Evolutionary conservation across 2,888 invertebrate species (phyloP).

Genomic region (Perizoma affinitatum): DNA sequence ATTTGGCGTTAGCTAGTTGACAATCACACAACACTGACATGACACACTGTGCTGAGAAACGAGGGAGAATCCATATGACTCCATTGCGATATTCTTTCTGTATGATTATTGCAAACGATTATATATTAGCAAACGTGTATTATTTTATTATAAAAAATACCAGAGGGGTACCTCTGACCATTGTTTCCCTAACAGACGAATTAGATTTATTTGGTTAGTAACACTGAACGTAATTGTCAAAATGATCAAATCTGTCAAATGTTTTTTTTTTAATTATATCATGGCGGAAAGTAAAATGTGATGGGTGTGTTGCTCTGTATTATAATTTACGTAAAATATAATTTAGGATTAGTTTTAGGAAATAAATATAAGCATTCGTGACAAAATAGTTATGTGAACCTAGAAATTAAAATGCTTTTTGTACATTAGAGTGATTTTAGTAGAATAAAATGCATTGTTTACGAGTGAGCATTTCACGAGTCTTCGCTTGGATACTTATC

Average conservation of each 20-base stretch:
- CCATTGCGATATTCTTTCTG: neutral
- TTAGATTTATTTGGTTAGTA: slow-evolving; percentile 30
- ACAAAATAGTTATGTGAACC: slow-evolving; percentile 8
- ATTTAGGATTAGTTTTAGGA: slow-evolving; percentile 14
- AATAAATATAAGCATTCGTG: slow-evolving; percentile 13
- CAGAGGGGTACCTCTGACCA: too few relatives aligned
- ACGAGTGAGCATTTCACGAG: slow-evolving; percentile 7
- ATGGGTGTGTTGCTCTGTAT: slow-evolving; percentile 77
- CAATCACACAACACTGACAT: too few relatives aligned
- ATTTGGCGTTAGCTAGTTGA: too few relatives aligned
- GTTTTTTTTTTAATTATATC: slow-evolving; percentile 54
- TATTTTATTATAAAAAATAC: too few relatives aligned
- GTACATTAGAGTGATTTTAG: neutral
- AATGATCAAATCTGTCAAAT: slow-evolving; percentile 15
- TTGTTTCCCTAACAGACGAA: neutral
- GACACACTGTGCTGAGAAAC: too few relatives aligned
- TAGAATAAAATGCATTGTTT: slow-evolving; percentile 14
- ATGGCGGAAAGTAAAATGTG: slow-evolving; percentile 68
- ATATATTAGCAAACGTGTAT: neutral
- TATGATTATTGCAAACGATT: too few relatives aligned
- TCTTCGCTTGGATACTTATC: slow-evolving; percentile 39
- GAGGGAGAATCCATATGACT: too few relatives aligned
- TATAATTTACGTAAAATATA: slow-evolving; percentile 46
- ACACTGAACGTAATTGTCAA: slow-evolving; percentile 46
- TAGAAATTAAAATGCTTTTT: slow-evolving; percentile 1